A percentile compares a stretch with the other conserved stretches of the same genome.
phyloP scores from a whole-genome alignment of 1,140 invertebrate species.

The Conopomorpha cramerella region DNA sequence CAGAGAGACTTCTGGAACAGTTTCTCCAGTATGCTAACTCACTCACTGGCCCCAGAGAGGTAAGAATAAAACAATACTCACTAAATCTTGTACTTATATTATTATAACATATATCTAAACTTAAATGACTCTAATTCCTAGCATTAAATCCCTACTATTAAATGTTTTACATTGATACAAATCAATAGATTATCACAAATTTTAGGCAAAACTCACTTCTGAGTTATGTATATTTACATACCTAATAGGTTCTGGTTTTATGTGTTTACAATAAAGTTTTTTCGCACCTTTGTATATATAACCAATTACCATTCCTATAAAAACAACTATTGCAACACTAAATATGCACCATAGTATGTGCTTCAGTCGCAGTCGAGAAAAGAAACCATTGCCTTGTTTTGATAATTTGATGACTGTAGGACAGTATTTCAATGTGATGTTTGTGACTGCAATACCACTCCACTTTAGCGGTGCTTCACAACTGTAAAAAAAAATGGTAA shows the following conservation, averaged over 20 bases:
- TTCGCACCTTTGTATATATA: slow-evolving; percentile 33
- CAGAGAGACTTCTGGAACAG: slow-evolving; percentile 62
- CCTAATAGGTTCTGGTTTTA: slow-evolving; percentile 29
- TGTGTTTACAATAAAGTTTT: slow-evolving; percentile 28
- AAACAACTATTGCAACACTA: slow-evolving; percentile 29
- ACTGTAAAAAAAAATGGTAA: slow-evolving; percentile 29
- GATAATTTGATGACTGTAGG: slow-evolving; percentile 35
- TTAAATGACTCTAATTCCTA: no score
- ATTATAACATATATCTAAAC: no score
- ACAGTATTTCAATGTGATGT: slow-evolving; percentile 35
- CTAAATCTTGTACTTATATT: no score
- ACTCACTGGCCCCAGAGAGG: slow-evolving; percentile 59
- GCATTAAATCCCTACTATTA: no score
- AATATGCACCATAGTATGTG: slow-evolving; percentile 46
- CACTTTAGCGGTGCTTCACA: slow-evolving; percentile 46
- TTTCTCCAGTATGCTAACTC: slow-evolving; percentile 62
- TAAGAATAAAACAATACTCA: slow-evolving; percentile 30
- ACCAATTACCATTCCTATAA: slow-evolving; percentile 38
- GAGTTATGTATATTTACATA: slow-evolving; percentile 39
- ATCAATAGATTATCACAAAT: no score
- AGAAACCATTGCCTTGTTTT: slow-evolving; percentile 11
- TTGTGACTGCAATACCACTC: slow-evolving; percentile 37
- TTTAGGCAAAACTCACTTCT: slow-evolving; percentile 34
- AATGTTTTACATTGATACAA: no score
- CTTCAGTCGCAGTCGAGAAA: slow-evolving; percentile 34